Percentiles rank a stretch among this genome's conserved stretches.
phyloP scores from a whole-genome alignment of 2,888 invertebrate genomes.

The Catonia carolina region DNA sequence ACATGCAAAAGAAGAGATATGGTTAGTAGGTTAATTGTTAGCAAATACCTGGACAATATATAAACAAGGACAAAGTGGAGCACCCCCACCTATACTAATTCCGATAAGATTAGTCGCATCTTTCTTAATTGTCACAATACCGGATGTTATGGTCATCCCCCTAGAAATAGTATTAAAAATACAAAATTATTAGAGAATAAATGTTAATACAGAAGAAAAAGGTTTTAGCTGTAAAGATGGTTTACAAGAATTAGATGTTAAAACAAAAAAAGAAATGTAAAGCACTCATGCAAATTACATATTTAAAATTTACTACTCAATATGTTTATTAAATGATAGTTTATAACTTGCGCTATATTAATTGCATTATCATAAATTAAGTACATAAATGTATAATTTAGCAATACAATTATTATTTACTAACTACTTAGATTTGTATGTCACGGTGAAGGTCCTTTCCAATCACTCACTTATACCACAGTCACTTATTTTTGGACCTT shows the following conservation, averaged over 20 bases:
- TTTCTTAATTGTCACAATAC: slow-evolving; percentile 81
- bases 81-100: slow-evolving; percentile 96
- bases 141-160: slow-evolving; percentile 97
- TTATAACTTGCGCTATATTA: too few relatives aligned
- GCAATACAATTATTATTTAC: too few relatives aligned
- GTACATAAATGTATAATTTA: too few relatives aligned
- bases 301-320: too few relatives aligned
- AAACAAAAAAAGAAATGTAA: neutral
- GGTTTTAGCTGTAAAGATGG: neutral
- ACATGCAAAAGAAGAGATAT: too few relatives aligned
- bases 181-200: slow-evolving; percentile 30
- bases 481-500: too few relatives aligned
- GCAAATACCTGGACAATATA: slow-evolving; percentile 85
- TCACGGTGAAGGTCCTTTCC: too few relatives aligned
- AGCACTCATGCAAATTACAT: neutral
- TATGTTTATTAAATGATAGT: too few relatives aligned
- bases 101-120: slow-evolving; percentile 90
- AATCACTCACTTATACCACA: too few relatives aligned
- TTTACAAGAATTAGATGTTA: neutral
- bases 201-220: neutral
- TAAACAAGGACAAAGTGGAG: slow-evolving; percentile 90
- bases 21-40: too few relatives aligned
- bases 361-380: too few relatives aligned
- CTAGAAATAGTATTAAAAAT: slow-evolving; percentile 48
- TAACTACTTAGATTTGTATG: too few relatives aligned